These are phyloP conservation scores for Chlorops oryzae DNA, from an alignment of 1,140 invertebrate species.

Conservation along the genomic window DNA sequence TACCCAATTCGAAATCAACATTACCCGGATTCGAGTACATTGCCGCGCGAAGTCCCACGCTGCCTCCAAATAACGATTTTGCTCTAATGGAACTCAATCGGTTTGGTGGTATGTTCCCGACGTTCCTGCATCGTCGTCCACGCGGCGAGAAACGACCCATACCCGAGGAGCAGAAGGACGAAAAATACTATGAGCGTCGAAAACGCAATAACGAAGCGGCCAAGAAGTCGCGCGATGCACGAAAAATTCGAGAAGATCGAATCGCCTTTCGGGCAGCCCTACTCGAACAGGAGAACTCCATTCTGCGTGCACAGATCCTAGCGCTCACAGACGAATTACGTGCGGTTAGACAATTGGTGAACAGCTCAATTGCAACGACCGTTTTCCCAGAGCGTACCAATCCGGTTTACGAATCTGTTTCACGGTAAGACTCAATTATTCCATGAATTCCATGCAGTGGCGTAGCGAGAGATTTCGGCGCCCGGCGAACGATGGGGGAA, in stretches of 20 bases:
- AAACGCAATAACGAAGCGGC: conserved; percentile 85
- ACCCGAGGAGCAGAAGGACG: conserved; percentile 79
- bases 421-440: too few relatives aligned
- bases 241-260: conserved; percentile 74
- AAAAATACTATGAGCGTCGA: conserved; percentile 81
- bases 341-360: conserved; percentile 60
- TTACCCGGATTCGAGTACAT: conserved; percentile 41
- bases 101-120: conserved; percentile 31
- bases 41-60: conserved; percentile 7
- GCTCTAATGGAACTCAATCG: conserved; percentile 40
- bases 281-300: conserved; percentile 79
- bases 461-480: too few relatives aligned
- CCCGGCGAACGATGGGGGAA: too few relatives aligned
- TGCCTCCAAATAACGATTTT: conserved; percentile 30
- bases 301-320: conserved; percentile 70
- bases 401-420: too few relatives aligned
- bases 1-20: conserved; percentile 13
- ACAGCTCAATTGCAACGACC: too few relatives aligned
- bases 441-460: too few relatives aligned
- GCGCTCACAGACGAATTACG: conserved; percentile 74
- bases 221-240: conserved; percentile 81
- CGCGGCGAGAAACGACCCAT: conserved; percentile 82
- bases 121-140: conserved; percentile 51
- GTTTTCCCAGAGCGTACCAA: too few relatives aligned
- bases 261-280: conserved; percentile 73